These are phyloP conservation scores for Dasyornis broadbenti DNA, from an alignment of 2,113 vertebrate species.

Conservation along the genomic window DNA sequence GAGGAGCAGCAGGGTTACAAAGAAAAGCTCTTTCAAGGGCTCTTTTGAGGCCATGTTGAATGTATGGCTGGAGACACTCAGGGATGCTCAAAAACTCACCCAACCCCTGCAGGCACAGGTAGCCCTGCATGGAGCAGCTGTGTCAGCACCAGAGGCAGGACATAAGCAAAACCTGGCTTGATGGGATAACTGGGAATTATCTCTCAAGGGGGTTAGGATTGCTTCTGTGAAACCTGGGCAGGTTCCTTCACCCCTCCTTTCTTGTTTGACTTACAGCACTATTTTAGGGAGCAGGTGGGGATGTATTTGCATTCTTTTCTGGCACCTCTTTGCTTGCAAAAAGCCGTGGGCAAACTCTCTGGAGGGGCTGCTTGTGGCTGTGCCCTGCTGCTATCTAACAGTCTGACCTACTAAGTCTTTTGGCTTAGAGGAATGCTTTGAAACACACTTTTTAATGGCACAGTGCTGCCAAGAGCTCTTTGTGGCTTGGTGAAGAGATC, in stretches of 20 bases:
- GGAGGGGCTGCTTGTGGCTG: background rate
- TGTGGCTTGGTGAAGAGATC: background rate
- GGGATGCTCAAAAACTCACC: fast-evolving
- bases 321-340: background rate
- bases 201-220: background rate
- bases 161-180: background rate
- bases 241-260: background rate
- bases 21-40: background rate
- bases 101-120: background rate
- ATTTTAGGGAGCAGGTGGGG: background rate
- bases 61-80: background rate
- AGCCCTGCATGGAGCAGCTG: background rate
- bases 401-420: background rate
- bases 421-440: background rate
- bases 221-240: background rate
- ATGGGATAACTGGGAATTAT: background rate
- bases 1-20: background rate
- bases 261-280: background rate
- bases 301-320: background rate
- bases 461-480: background rate
- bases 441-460: background rate
- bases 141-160: background rate
- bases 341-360: background rate
- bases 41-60: background rate
- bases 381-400: background rate